phyloP scores from a whole-genome alignment of 2,888 invertebrate species.

The Copidosoma aretas region DNA sequence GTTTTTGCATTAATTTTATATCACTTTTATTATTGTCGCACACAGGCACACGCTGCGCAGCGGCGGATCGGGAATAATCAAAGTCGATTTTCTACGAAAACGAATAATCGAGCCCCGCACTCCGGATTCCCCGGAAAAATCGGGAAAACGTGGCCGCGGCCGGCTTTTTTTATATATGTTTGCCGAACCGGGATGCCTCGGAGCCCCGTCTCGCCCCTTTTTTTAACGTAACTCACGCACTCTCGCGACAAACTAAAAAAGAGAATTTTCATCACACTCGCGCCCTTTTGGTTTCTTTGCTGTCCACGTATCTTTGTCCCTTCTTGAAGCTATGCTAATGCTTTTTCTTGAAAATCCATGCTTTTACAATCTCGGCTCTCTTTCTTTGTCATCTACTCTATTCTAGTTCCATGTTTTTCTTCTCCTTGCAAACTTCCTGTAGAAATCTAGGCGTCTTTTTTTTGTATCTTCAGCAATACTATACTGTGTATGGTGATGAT shows the following conservation, averaged over 20 bases:
- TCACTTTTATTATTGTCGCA: constrained; percentile 27
- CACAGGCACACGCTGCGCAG: constrained; percentile 27
- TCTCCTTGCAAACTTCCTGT: neutral
- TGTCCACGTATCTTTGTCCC: neutral
- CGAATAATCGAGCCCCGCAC: neutral
- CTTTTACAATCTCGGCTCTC: neutral
- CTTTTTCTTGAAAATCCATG: neutral
- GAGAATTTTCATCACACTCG: neutral
- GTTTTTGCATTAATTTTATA: constrained; percentile 46
- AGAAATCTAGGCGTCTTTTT: constrained; percentile 12
- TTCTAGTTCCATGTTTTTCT: neutral
- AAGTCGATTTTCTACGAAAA: too few species aligned
- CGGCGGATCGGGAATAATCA: constrained; percentile 23
- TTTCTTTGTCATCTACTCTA: neutral
- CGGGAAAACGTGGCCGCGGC: constrained; percentile 20
- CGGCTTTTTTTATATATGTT: constrained; percentile 42
- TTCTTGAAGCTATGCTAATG: neutral
- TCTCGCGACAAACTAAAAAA: neutral
- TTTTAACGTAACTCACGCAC: neutral
- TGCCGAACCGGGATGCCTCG: constrained; percentile 33
- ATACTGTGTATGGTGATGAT: neutral
- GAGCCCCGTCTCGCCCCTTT: constrained; percentile 9
- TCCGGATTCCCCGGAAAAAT: constrained; percentile 23
- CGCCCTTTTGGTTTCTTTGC: neutral
- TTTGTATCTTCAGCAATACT: neutral